Evolutionary conservation across 92 coral and sea anemone genomes (phyloP).

Genomic region (Parazoanthus atlanticus): DNA sequence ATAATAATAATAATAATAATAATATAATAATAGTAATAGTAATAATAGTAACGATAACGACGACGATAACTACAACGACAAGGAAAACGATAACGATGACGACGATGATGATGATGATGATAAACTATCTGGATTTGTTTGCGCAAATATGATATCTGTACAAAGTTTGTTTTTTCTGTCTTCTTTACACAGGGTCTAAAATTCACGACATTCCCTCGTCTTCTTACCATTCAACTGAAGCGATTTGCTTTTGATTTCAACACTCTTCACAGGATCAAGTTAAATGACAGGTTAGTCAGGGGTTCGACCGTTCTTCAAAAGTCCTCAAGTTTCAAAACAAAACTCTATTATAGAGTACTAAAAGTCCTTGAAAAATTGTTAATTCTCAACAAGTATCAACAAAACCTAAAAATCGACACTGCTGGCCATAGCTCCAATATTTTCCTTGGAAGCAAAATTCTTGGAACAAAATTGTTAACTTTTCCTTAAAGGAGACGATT

Average conservation of each 20-base stretch:
- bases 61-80: background rate
- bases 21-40: too few species aligned
- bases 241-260: slow-evolving; percentile 96
- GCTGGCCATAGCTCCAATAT: too few species aligned
- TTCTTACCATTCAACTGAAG: slow-evolving; percentile 91
- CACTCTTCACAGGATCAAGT: slow-evolving; percentile 91
- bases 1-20: too few species aligned
- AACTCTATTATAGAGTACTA: background rate
- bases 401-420: too few species aligned
- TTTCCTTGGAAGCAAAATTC: too few species aligned
- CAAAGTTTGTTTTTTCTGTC: background rate
- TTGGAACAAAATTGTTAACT: too few species aligned
- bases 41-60: background rate
- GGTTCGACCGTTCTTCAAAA: background rate
- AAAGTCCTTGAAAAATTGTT: background rate
- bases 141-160: too few species aligned
- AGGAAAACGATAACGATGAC: too few species aligned
- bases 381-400: background rate
- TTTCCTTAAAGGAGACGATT: too few species aligned
- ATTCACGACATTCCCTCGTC: slow-evolving; percentile 86
- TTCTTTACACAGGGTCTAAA: slow-evolving; percentile 78
- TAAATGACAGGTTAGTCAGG: slow-evolving; percentile 87
- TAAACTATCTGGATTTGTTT: background rate
- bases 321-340: background rate
- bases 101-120: too few species aligned